Evolutionary conservation across 2,797 vertebrate genomes (phyloP).

Genomic region (Cottoperca gobio): DNA sequence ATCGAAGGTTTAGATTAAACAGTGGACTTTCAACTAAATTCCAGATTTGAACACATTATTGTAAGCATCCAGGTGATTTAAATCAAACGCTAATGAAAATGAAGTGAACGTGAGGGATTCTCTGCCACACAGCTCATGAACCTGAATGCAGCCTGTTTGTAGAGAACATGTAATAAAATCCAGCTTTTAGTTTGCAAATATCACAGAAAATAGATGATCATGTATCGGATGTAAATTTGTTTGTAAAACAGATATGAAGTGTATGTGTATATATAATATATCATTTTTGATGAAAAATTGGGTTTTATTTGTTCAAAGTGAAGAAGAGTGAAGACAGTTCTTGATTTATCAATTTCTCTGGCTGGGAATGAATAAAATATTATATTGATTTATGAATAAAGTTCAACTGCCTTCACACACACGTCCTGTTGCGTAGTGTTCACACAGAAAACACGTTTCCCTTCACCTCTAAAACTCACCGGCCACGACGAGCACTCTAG

Average conservation of each 20-base stretch:
- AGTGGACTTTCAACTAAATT: neutral
- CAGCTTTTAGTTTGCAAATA: constrained; percentile 14
- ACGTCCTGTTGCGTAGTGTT: neutral
- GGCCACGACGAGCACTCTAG: neutral
- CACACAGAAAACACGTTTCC: neutral
- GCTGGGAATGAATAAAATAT: constrained; percentile 9
- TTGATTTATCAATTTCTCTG: neutral
- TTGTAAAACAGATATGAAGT: constrained; percentile 22
- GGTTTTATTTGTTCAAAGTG: neutral
- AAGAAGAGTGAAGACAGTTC: neutral
- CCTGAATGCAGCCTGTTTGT: neutral
- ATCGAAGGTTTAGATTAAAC: neutral
- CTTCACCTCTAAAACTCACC: neutral
- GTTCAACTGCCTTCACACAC: constrained; percentile 15
- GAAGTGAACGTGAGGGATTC: neutral
- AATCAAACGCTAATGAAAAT: constrained; percentile 16
- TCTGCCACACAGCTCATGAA: constrained; percentile 9
- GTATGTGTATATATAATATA: constrained; percentile 1
- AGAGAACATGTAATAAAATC: constrained; percentile 14
- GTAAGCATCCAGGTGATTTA: neutral
- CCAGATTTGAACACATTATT: neutral
- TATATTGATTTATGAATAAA: constrained; percentile 15
- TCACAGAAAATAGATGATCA: constrained; percentile 1
- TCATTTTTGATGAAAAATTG: constrained; percentile 28
- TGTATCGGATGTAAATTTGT: constrained; percentile 28